These are phyloP conservation scores for Actinostola sp. DNA, from an alignment of 92 coral and sea anemone species.

Conservation along the genomic window DNA sequence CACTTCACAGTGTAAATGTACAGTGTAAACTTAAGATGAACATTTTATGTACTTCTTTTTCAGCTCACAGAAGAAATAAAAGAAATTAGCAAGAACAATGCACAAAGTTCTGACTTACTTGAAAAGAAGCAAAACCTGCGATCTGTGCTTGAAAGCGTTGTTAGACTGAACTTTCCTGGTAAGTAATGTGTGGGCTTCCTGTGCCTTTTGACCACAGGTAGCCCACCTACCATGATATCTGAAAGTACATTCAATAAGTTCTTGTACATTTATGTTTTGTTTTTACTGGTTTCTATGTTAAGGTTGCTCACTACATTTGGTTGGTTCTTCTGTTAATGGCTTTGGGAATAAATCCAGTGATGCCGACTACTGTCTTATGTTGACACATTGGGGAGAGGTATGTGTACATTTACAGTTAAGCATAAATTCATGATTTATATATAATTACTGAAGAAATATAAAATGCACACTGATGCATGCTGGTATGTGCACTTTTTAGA, in stretches of 20 bases:
- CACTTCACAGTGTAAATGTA: too few relatives aligned
- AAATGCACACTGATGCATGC: too few relatives aligned
- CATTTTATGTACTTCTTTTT: too few relatives aligned
- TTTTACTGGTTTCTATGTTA: not conserved
- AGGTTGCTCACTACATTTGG: slow-evolving; percentile 84
- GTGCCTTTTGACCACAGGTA: not conserved
- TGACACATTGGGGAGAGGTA: slow-evolving; percentile 73
- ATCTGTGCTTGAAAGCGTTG: slow-evolving; percentile 49
- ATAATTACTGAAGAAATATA: too few relatives aligned
- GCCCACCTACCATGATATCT: too few relatives aligned
- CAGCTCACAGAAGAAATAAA: slow-evolving; percentile 66
- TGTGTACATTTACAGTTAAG: too few relatives aligned
- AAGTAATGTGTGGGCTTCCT: not conserved
- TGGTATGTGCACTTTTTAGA: too few relatives aligned
- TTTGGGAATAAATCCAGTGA: slow-evolving; percentile 85
- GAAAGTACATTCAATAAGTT: too few relatives aligned
- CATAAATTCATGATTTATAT: too few relatives aligned
- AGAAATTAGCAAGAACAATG: slow-evolving; percentile 40
- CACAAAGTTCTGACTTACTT: slow-evolving; percentile 53
- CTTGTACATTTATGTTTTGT: too few relatives aligned
- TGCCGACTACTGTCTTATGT: slow-evolving; percentile 85
- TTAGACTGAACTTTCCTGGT: slow-evolving; percentile 66
- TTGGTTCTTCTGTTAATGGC: slow-evolving; percentile 93
- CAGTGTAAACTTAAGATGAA: too few relatives aligned
- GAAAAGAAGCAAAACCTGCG: slow-evolving; percentile 61